A percentile compares a stretch with the other conserved stretches of the same genome.
phyloP scores from a whole-genome alignment of 2,888 invertebrate genomes.

The Pseudococcus jackbeardsleyi region DNA sequence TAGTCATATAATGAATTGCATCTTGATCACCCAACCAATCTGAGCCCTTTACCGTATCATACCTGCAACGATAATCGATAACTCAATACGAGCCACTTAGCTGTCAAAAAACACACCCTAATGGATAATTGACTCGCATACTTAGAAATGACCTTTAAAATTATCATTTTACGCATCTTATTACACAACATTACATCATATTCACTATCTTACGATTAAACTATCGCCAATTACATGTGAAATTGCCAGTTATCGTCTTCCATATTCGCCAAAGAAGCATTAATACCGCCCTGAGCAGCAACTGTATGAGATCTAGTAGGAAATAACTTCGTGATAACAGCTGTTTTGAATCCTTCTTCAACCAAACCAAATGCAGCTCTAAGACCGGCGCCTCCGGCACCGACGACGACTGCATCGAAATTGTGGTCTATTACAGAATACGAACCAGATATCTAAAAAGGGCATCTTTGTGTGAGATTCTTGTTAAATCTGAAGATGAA shows the following conservation, averaged over 20 bases:
- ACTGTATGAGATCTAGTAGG: constrained; percentile 99
- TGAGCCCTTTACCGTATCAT: constrained; percentile 97
- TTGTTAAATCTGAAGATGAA: no score
- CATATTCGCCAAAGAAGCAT: constrained; percentile 96
- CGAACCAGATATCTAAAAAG: constrained; percentile 73
- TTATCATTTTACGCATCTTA: no score
- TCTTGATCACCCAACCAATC: constrained; percentile 99
- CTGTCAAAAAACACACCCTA: no score
- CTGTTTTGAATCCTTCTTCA: constrained; percentile 96
- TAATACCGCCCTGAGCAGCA: constrained; percentile 98
- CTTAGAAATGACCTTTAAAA: no score
- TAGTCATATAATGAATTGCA: constrained; percentile 98
- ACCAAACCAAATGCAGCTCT: constrained; percentile 97
- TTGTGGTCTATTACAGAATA: constrained; percentile 96
- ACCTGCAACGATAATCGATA: constrained; percentile 68
- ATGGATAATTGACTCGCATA: no score
- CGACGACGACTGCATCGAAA: constrained; percentile 97
- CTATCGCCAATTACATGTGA: constrained; percentile 82
- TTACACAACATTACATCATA: no score
- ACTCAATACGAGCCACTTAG: no score
- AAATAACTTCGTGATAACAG: constrained; percentile 96
- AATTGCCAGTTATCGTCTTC: constrained; percentile 96
- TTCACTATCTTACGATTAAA: no score
- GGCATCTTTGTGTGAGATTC: no score
- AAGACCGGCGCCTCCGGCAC: constrained; percentile 97